phyloP scores from a whole-genome alignment of 2,888 invertebrate species.

The Neoitamus cyanurus region DNA sequence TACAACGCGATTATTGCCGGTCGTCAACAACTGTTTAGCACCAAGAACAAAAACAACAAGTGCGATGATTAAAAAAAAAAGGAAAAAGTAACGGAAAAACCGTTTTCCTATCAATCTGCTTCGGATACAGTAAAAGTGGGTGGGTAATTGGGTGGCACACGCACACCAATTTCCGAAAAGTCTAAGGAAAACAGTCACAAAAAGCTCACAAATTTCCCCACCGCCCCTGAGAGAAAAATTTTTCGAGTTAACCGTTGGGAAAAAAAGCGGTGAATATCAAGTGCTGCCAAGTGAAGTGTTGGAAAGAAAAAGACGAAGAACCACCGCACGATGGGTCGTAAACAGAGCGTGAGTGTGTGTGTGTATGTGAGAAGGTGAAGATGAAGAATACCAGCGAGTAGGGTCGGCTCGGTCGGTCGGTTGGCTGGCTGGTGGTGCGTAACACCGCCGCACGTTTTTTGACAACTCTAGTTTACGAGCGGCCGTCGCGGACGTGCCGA shows the following conservation, averaged over 20 bases:
- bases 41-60: background rate
- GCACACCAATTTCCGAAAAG: background rate
- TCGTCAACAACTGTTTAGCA: constrained; percentile 5
- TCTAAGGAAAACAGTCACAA: background rate
- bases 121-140: background rate
- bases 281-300: constrained; percentile 29
- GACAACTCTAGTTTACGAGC: constrained; percentile 44
- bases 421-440: constrained; percentile 5
- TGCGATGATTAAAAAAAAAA: background rate
- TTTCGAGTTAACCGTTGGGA: constrained; percentile 21
- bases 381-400: background rate
- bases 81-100: background rate
- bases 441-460: constrained; percentile 33
- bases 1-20: background rate
- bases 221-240: constrained; percentile 4
- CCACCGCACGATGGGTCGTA: background rate
- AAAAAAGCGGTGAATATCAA: constrained; percentile 25
- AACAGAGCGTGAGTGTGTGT: background rate
- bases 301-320: constrained; percentile 40
- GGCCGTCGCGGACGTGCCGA: background rate
- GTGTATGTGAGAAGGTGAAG: background rate
- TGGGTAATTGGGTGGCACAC: background rate
- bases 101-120: constrained; percentile 1
- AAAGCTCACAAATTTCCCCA: constrained; percentile 15
- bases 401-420: constrained; percentile 17